Conservation (phyloP, 1,140 invertebrate species). For the Drosophila pruinosa region DNA sequence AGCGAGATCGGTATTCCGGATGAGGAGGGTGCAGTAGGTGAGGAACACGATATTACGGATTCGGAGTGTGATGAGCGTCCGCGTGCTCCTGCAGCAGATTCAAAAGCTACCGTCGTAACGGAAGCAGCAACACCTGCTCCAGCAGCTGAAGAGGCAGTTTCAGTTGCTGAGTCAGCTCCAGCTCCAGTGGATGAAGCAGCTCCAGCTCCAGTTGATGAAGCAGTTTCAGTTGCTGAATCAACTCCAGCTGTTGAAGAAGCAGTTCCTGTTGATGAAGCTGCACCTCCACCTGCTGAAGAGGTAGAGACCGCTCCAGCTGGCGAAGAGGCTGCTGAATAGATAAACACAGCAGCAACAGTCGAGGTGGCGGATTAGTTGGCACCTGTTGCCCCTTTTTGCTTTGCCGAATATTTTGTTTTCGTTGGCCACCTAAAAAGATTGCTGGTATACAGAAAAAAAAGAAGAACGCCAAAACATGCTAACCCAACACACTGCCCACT, state of each 20-base stretch:
- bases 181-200: conserved; percentile 62
- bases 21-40: background rate
- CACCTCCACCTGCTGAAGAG: conserved; percentile 6
- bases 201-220: conserved; percentile 25
- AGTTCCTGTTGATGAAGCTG: conserved; percentile 1
- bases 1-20: conserved; percentile 4
- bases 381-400: conserved; percentile 61
- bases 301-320: conserved; percentile 2
- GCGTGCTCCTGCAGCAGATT: background rate
- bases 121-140: conserved; percentile 43
- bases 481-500: background rate
- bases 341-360: background rate
- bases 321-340: background rate
- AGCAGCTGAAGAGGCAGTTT: conserved; percentile 7
- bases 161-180: too few relatives aligned
- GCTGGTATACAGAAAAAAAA: conserved; percentile 49
- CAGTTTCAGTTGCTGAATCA: conserved; percentile 1
- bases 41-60: background rate
- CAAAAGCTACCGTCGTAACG: conserved; percentile 4
- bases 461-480: background rate
- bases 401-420: conserved; percentile 40
- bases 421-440: conserved; percentile 15
- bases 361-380: conserved; percentile 30
- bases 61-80: background rate
- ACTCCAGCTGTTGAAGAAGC: conserved; percentile 10